Conservation (phyloP, 2,888 invertebrate species). For the Drosophila parthenogenetica region DNA sequence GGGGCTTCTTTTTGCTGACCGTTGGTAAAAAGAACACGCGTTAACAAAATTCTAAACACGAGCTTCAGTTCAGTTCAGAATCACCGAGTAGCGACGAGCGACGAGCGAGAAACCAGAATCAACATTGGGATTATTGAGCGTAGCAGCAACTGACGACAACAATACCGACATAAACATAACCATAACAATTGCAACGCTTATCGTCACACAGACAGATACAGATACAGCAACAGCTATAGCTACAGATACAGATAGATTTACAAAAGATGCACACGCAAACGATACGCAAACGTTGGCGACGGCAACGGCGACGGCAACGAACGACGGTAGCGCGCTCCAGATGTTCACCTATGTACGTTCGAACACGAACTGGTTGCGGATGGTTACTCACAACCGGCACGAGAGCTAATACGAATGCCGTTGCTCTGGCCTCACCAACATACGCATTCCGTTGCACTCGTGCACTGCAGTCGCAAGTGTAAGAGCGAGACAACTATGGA, state of each 20-base stretch:
- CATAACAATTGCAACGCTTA: slow-evolving; percentile 70
- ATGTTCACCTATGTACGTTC: slow-evolving; percentile 84
- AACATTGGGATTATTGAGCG: slow-evolving; percentile 68
- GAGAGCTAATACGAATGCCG: slow-evolving; percentile 70
- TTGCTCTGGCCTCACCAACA: slow-evolving; percentile 43
- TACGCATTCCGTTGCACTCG: slow-evolving; percentile 71
- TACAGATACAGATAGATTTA: slow-evolving; percentile 19
- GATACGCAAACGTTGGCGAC: slow-evolving; percentile 45
- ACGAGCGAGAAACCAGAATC: slow-evolving; percentile 59
- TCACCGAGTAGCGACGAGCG: slow-evolving; percentile 41
- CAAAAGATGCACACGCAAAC: slow-evolving; percentile 47
- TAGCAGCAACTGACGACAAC: slow-evolving; percentile 49
- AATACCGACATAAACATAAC: slow-evolving; percentile 63
- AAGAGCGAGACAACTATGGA: slow-evolving; percentile 55
- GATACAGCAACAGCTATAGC: slow-evolving; percentile 16
- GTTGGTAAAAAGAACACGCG: slow-evolving; percentile 43
- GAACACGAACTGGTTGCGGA: slow-evolving; percentile 84
- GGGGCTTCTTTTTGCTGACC: slow-evolving; percentile 49
- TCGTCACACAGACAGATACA: slow-evolving; percentile 43
- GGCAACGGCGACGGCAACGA: slow-evolving; percentile 41
- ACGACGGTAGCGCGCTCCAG: slow-evolving; percentile 72
- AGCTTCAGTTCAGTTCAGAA: slow-evolving; percentile 59
- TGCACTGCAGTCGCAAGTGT: slow-evolving; percentile 25
- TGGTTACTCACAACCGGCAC: slow-evolving; percentile 64
- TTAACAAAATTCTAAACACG: slow-evolving; percentile 63